These are phyloP conservation scores for Escarpia spicata DNA, from an alignment of 2,888 invertebrate species.

Conservation along the genomic window DNA sequence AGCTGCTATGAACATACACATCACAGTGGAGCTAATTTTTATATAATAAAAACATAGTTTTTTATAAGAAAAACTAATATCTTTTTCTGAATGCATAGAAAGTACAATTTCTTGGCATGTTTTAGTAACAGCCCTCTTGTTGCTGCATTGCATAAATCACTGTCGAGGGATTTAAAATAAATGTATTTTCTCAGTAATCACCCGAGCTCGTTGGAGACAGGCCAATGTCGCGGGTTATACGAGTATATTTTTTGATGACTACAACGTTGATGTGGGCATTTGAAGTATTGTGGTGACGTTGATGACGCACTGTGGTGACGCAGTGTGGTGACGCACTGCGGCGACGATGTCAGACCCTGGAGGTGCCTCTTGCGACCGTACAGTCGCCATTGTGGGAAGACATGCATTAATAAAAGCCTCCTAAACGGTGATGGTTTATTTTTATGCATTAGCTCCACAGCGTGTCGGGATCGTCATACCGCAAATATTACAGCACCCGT, in stretches of 20 bases:
- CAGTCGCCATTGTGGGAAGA: not conserved
- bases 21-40: not conserved
- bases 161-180: not conserved
- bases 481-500: not conserved
- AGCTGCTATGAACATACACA: not conserved
- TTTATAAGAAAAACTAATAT: not conserved
- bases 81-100: not conserved
- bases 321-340: not conserved
- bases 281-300: not conserved
- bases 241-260: not conserved
- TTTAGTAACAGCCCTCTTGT: not conserved
- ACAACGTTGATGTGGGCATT: not conserved
- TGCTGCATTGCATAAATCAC: not conserved
- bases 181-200: not conserved
- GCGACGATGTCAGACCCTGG: not conserved
- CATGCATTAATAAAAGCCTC: slow-evolving; percentile 16
- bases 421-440: slow-evolving; percentile 6
- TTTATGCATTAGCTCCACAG: not conserved
- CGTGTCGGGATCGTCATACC: not conserved
- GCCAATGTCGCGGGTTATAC: not conserved
- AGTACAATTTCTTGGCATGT: no score
- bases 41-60: not conserved
- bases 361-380: not conserved
- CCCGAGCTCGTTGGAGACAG: not conserved
- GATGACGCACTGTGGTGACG: not conserved